Conservation (phyloP, 2,113 vertebrate genomes). For the Tenrec ecaudatus region DNA sequence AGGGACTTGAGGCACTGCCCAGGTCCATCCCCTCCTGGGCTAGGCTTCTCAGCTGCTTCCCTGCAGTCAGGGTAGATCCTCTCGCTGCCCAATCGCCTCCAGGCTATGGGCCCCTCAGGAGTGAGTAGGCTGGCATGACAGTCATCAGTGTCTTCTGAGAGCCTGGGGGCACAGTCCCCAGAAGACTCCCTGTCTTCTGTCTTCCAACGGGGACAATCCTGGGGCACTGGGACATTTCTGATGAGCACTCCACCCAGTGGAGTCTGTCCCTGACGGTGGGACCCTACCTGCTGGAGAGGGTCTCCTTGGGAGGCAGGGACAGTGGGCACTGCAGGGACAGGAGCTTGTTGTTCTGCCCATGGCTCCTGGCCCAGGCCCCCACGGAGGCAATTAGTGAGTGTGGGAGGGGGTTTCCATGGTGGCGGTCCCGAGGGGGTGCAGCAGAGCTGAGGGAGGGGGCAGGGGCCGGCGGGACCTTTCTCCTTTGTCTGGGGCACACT, state of each 20-base stretch:
- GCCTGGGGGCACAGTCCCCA: background rate
- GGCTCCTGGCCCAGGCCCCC: slow-evolving; percentile 39
- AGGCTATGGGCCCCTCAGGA: background rate
- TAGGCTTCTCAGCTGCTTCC: background rate
- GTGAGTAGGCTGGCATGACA: too few relatives aligned
- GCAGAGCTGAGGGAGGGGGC: background rate
- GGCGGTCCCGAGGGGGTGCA: slow-evolving; percentile 32
- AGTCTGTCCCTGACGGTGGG: too few relatives aligned
- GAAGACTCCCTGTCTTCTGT: background rate
- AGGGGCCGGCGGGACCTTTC: slow-evolving; percentile 64
- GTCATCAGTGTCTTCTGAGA: too few relatives aligned
- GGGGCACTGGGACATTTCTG: background rate
- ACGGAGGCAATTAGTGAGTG: slow-evolving; percentile 68
- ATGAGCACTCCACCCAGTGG: background rate
- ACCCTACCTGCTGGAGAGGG: background rate
- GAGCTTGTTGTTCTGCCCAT: slow-evolving; percentile 50
- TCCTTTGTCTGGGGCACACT: slow-evolving; percentile 78
- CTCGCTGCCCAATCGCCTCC: background rate
- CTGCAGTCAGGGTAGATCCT: background rate
- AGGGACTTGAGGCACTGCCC: background rate
- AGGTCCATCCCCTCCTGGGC: background rate
- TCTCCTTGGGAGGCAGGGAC: background rate
- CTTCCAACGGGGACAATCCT: background rate
- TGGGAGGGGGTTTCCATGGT: slow-evolving; percentile 75
- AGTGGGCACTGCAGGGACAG: background rate